phyloP scores from a whole-genome alignment of 2,888 invertebrate genomes.

The Drosophila kokeensis region DNA sequence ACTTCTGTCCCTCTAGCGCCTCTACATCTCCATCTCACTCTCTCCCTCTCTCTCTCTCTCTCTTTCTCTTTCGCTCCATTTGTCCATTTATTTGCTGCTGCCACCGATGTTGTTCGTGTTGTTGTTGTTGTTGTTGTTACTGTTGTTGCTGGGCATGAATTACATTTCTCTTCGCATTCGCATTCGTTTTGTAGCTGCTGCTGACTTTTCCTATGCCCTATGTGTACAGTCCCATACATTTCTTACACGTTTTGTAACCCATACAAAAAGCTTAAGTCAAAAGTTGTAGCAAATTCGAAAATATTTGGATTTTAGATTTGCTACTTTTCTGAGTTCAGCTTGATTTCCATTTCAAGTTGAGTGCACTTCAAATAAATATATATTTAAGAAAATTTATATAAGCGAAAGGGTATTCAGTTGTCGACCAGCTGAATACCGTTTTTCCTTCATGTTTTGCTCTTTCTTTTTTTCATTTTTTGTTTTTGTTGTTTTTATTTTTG shows the following conservation, averaged over 20 bases:
- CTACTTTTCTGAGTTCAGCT: not conserved
- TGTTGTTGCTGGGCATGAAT: constrained; percentile 74
- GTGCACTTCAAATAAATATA: too few species aligned
- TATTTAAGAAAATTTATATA: too few species aligned
- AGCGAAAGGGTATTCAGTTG: constrained; percentile 24
- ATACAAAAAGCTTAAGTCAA: not conserved
- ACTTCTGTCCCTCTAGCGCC: constrained; percentile 17
- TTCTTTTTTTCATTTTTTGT: constrained; percentile 40
- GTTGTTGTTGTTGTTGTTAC: constrained; percentile 26
- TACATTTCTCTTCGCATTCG: constrained; percentile 81
- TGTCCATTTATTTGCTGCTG: constrained; percentile 55
- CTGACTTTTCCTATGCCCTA: constrained; percentile 46
- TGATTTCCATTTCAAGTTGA: not conserved
- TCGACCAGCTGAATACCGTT: not conserved
- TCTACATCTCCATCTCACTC: not conserved
- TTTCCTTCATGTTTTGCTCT: constrained; percentile 41
- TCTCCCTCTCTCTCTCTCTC: not conserved
- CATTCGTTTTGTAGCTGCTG: constrained; percentile 64
- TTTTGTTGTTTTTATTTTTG: constrained; percentile 24
- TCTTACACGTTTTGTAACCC: not conserved
- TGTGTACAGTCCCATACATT: accelerated
- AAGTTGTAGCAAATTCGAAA: not conserved
- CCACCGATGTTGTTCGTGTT: constrained; percentile 13
- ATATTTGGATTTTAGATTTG: not conserved
- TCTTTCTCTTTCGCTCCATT: constrained; percentile 43